phyloP scores from a whole-genome alignment of 92 coral and sea anemone species.

The Porites divaricata region DNA sequence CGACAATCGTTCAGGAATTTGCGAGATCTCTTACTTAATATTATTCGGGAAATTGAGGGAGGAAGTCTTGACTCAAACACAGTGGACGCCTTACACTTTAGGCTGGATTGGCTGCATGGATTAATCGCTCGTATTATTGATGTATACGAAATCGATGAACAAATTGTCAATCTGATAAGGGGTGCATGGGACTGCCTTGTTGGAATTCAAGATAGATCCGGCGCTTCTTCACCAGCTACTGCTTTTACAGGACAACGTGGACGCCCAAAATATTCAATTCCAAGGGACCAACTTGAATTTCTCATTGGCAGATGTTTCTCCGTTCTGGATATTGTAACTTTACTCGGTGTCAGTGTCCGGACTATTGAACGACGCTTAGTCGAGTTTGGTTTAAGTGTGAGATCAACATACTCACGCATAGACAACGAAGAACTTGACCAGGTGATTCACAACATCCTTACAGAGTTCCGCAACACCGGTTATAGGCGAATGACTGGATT shows the following conservation, averaged over 20 bases:
- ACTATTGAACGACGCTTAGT: slow-evolving; percentile 36
- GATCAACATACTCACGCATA: slow-evolving; percentile 32
- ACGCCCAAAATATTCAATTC: slow-evolving; percentile 9
- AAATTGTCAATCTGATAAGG: slow-evolving; percentile 1
- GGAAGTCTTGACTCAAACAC: no score
- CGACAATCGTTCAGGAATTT: no score
- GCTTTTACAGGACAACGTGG: slow-evolving; percentile 5
- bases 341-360: no score
- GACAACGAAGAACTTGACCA: slow-evolving; percentile 22
- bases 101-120: slow-evolving; percentile 45
- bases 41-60: no score
- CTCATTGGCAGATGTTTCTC: no score
- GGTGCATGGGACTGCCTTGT: slow-evolving; percentile 8
- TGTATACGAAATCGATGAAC: slow-evolving; percentile 21
- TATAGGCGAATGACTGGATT: slow-evolving; percentile 58
- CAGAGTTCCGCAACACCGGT: slow-evolving; percentile 49
- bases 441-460: slow-evolving; percentile 17
- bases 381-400: slow-evolving; percentile 35
- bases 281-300: no score
- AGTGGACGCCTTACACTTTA: slow-evolving; percentile 13
- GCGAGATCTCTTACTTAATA: no score
- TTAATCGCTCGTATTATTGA: slow-evolving; percentile 19
- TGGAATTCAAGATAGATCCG: not conserved
- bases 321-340: no score
- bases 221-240: slow-evolving; percentile 2